Percentiles rank a stretch among this genome's conserved stretches.
phyloP scores from a whole-genome alignment of 2,888 invertebrate genomes.

The Leucoptera coffeella region DNA sequence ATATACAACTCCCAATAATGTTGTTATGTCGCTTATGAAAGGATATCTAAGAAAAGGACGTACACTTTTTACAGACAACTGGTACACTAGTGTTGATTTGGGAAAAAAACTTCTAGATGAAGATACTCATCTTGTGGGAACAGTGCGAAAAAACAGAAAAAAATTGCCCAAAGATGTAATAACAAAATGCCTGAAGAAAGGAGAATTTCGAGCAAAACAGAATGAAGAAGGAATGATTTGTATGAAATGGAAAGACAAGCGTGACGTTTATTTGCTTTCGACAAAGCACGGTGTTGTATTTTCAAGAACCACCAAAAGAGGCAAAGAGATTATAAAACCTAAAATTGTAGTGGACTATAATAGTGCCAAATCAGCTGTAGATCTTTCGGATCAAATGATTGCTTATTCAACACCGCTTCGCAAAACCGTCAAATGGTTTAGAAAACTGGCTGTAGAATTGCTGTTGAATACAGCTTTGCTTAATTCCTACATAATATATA shows the following conservation, averaged over 20 bases:
- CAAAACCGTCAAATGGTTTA: too few relatives aligned
- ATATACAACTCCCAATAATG: conserved; percentile 6
- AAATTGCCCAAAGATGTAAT: too few relatives aligned
- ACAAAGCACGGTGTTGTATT: conserved; percentile 2
- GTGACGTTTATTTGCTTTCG: conserved; percentile 2
- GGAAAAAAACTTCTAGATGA: conserved; percentile 5
- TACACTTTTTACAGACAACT: conserved; percentile 9
- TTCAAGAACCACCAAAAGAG: background rate
- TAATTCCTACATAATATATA: too few relatives aligned
- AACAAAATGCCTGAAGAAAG: too few relatives aligned
- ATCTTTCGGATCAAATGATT: conserved; percentile 1
- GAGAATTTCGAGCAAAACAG: conserved; percentile 1
- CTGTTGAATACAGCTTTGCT: too few relatives aligned
- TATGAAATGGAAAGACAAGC: conserved; percentile 5
- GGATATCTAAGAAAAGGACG: conserved; percentile 8
- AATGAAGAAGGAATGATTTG: conserved; percentile 4
- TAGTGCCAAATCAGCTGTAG: conserved; percentile 2
- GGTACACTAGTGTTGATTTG: conserved; percentile 8
- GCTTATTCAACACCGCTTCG: too few relatives aligned
- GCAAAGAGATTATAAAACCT: background rate
- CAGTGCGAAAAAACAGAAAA: conserved; percentile 6
- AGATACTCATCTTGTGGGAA: conserved; percentile 8
- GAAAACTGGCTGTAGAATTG: too few relatives aligned
- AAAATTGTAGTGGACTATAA: conserved; percentile 1
- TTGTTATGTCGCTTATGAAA: conserved; percentile 7